Evolutionary conservation across 1,140 invertebrate species (phyloP).

Genomic region (Frieseomelitta varia): DNA sequence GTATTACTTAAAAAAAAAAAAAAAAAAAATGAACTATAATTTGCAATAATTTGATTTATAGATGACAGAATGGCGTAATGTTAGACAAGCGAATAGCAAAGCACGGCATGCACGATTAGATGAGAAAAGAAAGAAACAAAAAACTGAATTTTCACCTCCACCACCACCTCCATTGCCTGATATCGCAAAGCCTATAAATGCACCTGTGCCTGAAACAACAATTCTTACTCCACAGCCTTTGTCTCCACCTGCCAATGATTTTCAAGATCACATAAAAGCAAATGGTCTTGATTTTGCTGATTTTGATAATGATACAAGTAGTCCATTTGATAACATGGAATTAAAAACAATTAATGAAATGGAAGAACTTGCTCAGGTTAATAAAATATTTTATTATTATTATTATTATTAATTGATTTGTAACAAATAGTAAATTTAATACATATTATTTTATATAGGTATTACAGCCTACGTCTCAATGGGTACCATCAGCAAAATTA

Average conservation of each 20-base stretch:
- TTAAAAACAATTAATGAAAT: conserved; percentile 95
- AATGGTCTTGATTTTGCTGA: conserved; percentile 87
- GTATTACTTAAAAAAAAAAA: not conserved
- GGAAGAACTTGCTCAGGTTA: conserved; percentile 90
- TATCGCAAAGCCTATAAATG: conserved; percentile 82
- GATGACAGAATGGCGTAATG: conserved; percentile 86
- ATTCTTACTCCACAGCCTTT: conserved; percentile 77
- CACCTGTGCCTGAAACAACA: conserved; percentile 73
- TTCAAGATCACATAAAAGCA: conserved; percentile 70
- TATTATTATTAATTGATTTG: not conserved
- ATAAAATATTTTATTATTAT: conserved; percentile 54
- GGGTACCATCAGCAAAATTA: conserved; percentile 72
- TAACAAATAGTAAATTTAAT: not conserved
- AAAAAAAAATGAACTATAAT: conserved; percentile 3
- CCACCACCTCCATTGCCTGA: conserved; percentile 70
- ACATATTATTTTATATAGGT: conserved; percentile 62
- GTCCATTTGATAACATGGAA: conserved; percentile 95
- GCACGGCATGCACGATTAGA: conserved; percentile 84
- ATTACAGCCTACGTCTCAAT: conserved; percentile 78
- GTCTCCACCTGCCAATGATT: conserved; percentile 72
- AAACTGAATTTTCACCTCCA: conserved; percentile 78
- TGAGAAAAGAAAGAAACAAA: conserved; percentile 81
- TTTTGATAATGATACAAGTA: conserved; percentile 94
- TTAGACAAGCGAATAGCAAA: conserved; percentile 84
- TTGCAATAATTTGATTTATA: conserved; percentile 39